phyloP scores from a whole-genome alignment of 1,140 invertebrate genomes.

The Drosophila ercepeae region DNA sequence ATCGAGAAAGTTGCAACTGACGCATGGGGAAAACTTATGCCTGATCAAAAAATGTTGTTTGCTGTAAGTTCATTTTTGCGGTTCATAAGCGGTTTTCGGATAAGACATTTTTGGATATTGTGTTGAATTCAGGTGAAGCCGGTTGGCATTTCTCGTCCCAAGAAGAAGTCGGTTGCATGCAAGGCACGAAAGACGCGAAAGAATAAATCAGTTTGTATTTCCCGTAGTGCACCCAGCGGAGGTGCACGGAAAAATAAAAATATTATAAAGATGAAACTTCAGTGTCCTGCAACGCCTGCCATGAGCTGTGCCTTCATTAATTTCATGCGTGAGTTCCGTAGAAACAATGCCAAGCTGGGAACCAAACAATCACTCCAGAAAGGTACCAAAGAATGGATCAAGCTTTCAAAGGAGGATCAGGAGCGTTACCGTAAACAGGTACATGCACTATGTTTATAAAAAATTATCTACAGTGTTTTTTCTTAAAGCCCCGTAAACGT shows the following conservation, averaged over 20 bases:
- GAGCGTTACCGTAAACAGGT: not conserved
- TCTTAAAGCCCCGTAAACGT: not conserved
- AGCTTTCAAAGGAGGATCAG: not conserved
- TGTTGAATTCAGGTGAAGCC: not conserved
- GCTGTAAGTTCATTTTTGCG: not conserved
- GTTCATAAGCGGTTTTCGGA: not conserved
- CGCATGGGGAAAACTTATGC: conserved; percentile 16
- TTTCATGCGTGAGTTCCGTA: not conserved
- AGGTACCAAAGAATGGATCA: not conserved
- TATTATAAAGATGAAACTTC: not conserved
- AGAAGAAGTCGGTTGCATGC: not conserved
- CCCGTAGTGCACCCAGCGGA: not conserved
- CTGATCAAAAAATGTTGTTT: conserved; percentile 1
- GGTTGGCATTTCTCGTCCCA: not conserved
- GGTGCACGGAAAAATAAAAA: not conserved
- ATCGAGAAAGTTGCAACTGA: not conserved
- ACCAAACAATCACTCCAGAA: not conserved
- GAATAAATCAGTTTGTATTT: not conserved
- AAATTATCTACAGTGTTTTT: not conserved
- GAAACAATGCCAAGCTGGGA: not conserved
- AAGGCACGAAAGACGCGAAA: not conserved
- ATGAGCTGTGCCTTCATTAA: not conserved
- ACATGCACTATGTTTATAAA: not conserved
- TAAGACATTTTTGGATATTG: not conserved
- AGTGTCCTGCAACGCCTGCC: not conserved